These are phyloP conservation scores for Dasyprocta punctata DNA, from an alignment of 2,113 vertebrate genomes.

Conservation along the genomic window DNA sequence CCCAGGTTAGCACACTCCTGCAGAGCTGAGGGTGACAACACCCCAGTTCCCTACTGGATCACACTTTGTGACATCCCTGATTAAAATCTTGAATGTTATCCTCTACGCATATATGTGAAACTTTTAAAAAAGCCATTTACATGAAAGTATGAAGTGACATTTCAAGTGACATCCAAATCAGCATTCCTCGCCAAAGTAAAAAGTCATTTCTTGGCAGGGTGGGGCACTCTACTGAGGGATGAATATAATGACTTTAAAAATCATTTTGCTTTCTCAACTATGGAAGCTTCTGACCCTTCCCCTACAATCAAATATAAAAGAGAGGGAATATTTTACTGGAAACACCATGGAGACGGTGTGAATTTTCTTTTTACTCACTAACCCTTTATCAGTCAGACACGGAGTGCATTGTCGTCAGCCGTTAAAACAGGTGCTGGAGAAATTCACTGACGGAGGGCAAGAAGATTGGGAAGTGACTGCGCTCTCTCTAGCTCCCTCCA, in stretches of 20 bases:
- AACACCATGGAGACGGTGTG: background rate
- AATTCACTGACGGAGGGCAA: background rate
- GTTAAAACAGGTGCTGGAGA: constrained; percentile 55
- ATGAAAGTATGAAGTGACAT: background rate
- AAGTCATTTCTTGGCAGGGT: background rate
- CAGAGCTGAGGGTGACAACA: background rate
- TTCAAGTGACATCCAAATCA: background rate
- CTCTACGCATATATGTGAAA: background rate
- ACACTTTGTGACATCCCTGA: background rate
- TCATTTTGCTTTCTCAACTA: background rate
- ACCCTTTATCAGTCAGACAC: background rate
- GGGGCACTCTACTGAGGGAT: background rate
- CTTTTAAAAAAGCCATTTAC: background rate
- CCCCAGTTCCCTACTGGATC: background rate
- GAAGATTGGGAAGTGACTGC: constrained; percentile 26
- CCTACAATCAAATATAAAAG: constrained; percentile 1
- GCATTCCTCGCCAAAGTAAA: background rate
- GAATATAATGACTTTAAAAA: background rate
- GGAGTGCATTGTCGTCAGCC: background rate
- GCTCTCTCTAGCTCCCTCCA: background rate
- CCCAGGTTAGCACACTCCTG: background rate
- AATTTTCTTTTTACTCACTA: constrained; percentile 57
- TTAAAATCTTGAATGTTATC: background rate
- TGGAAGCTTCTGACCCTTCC: background rate
- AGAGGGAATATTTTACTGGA: background rate